Evolutionary conservation across 2,888 invertebrate genomes (phyloP), one percentile per base, ranked within the genome.

Genomic region (Thyatira batis): DNA sequence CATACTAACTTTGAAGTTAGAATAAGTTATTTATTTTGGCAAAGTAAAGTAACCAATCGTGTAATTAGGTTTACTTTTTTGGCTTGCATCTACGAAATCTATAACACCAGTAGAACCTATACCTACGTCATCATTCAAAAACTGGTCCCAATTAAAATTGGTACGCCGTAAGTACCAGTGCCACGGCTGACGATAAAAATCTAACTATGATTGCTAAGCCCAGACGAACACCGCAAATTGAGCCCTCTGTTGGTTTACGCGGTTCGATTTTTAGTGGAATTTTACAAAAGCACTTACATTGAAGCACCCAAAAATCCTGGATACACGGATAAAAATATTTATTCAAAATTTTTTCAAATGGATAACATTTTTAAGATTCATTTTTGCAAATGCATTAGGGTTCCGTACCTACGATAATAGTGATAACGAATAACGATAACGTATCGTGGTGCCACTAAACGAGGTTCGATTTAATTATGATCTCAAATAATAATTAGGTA

Each of bases 81-180:
- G n/a, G n/a, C n/a, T n/a, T n/a, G n/a, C n/a, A n/a, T n/a, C n/a
- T n/a, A n/a, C n/a, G n/a, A n/a, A n/a, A n/a, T n/a, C n/a, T n/a
- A n/a, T n/a, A n/a, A n/a, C n/a, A n/a, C n/a, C n/a, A n/a, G n/a
- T n/a, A n/a, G n/a, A n/a, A n/a, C n/a, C n/a, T n/a, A n/a, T n/a
- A n/a, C 5, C 10, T 21, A 23, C 6, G 3, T 11, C 25, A 77
- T 75, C 67, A 67, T 67, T 76, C 62, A 77, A 83, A 84, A 83
- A 82, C 80, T 78, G 79, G 78, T 78, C 69, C 88, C 87, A 89
- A 88, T 87, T 89, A 88, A 88, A 88, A 85, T 82, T 84, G 78
- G 74, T 77, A 69, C 76, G 69, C 63, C 56, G 65, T 72, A 77
- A 83, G 79, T 81, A 79, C 76, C 56, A 46, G 57, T 52, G 56